Evolutionary conservation across 2,797 vertebrate species (phyloP), one percentile per base, ranked within the genome.

Genomic region (Euthynnus affinis): DNA sequence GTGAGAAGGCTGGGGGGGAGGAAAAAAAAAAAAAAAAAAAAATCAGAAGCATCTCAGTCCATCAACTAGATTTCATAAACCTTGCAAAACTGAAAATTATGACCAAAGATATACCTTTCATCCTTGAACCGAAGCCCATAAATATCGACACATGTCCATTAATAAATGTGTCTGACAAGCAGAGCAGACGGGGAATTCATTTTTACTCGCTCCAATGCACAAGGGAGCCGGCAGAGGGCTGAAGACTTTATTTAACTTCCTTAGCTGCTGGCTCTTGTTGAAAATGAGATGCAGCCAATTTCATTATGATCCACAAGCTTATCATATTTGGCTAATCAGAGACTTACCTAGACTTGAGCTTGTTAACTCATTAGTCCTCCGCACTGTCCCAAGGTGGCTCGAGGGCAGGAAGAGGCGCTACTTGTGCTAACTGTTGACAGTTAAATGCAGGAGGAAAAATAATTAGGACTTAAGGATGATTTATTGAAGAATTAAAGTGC

Each of bases 391-490:
- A 37, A 83, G 72, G 78, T 51, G 80, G 63, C 70, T n/a, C 0
- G 22, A 69, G 81, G 80, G 78, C 68, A 49, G 76, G 37, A 77
- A 48, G 70, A 64, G 65, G 57, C 0, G 12, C 55, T 61, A 55
- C 40, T 55, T 25, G 60, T 13, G 56, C 58, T 20, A 29, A 65
- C 20, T 68, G 70, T 69, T 80, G 59, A 76, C 81, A 37, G 49
- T 51, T 1, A 15, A 23, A 46, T 3, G 23, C 2, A 3, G 23
- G 42, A 27, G 22, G 25, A 17, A 2, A 60, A 62, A 72, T 80
- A 84, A 88, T 87, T 69, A 83, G 29, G 51, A 55, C 51, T 71
- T 79, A 57, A 63, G 77, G 49, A 61, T 84, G 79, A 89, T 88
- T 88, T 83, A 85, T 83, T n/a, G 60, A 73, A 62, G 74, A 74